Conservation (phyloP, 2,113 vertebrate species). For the Crotophaga sulcirostris region DNA sequence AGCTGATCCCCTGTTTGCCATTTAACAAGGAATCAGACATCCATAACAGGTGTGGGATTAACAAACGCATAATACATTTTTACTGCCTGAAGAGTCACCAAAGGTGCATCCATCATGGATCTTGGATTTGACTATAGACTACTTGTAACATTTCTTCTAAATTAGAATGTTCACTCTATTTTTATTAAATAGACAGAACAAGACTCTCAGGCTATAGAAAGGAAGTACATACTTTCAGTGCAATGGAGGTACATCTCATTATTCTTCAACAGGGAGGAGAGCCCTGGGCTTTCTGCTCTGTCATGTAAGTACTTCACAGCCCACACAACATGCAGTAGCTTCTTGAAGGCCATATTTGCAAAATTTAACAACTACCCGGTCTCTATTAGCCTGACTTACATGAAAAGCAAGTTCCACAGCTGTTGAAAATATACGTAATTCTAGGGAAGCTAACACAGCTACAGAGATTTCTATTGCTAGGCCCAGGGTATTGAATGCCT, state of each 20-base stretch:
- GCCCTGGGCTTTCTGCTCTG: not conserved
- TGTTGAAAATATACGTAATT: not conserved
- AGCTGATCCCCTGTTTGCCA: not conserved
- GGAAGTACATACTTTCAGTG: not conserved
- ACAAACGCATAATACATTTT: not conserved
- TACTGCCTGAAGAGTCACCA: not conserved
- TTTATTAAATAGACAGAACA: not conserved
- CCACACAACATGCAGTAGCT: not conserved
- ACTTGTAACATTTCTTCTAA: not conserved
- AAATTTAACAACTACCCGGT: not conserved
- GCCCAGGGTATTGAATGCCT: not conserved
- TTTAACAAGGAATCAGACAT: not conserved
- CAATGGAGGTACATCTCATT: not conserved
- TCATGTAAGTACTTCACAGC: not conserved
- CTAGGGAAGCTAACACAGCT: not conserved
- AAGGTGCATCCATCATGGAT: not conserved
- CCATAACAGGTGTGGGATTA: rapidly evolving
- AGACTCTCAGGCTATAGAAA: not conserved
- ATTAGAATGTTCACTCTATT: not conserved
- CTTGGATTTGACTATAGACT: not conserved
- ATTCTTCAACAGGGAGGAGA: not conserved
- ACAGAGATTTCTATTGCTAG: not conserved
- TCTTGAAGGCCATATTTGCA: not conserved
- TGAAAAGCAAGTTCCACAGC: not conserved
- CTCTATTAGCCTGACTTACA: not conserved